phyloP scores from a whole-genome alignment of 1,140 invertebrate species.

The Euschistus heros region DNA sequence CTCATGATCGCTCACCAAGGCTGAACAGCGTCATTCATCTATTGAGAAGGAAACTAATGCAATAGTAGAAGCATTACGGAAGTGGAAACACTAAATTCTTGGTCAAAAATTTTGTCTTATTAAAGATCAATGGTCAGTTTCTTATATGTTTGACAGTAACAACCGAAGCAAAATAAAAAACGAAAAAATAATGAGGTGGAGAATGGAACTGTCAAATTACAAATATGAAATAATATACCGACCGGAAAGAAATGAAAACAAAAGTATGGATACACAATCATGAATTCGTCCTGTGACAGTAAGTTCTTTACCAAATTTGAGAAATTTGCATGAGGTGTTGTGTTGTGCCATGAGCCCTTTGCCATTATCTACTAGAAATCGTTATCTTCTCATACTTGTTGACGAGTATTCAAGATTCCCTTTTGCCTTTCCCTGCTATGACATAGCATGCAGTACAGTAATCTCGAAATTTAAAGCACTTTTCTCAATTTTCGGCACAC shows the following conservation, averaged over 20 bases:
- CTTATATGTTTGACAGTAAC: constrained; percentile 29
- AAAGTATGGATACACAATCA: constrained; percentile 31
- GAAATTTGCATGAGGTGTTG: constrained; percentile 27
- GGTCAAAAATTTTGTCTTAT: constrained; percentile 30
- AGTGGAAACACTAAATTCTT: constrained; percentile 32
- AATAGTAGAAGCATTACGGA: constrained; percentile 38
- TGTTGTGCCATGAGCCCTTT: constrained; percentile 26
- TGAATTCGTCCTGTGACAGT: constrained; percentile 18
- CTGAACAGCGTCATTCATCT: constrained; percentile 42
- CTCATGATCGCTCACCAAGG: constrained; percentile 36
- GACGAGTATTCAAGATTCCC: constrained; percentile 34
- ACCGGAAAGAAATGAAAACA: constrained; percentile 30
- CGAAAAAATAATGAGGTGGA: constrained; percentile 31
- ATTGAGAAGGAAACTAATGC: constrained; percentile 43
- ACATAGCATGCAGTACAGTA: constrained; percentile 26
- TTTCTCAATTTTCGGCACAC: constrained; percentile 28
- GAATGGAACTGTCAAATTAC: constrained; percentile 30
- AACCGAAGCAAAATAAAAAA: constrained; percentile 29
- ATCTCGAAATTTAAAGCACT: constrained; percentile 28
- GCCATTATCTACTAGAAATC: constrained; percentile 27
- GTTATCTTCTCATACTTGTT: constrained; percentile 28
- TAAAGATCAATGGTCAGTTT: constrained; percentile 28
- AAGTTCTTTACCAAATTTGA: constrained; percentile 26
- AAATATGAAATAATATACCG: constrained; percentile 31
- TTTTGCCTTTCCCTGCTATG: constrained; percentile 29